Conservation (phyloP, 2,888 invertebrate genomes). For the Dasypogon diadema region DNA sequence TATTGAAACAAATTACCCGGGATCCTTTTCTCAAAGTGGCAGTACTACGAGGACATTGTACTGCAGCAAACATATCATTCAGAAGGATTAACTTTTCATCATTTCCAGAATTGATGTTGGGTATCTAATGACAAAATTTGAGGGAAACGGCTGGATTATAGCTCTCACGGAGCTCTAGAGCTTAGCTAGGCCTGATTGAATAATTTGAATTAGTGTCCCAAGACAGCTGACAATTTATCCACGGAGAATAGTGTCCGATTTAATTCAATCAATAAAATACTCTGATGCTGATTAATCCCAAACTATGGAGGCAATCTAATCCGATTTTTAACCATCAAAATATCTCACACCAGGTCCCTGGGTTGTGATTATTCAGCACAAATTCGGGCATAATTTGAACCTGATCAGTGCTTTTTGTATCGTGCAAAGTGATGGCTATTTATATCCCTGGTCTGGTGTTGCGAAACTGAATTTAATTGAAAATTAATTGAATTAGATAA, state of each 20-base stretch:
- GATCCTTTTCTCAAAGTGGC: background rate
- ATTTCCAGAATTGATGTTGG: background rate
- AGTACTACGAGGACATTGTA: background rate
- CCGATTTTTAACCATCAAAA: conserved; percentile 21
- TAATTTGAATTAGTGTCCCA: background rate
- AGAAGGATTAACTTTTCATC: conserved; percentile 17
- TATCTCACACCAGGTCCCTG: background rate
- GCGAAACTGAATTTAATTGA: conserved; percentile 45
- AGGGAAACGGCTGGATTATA: background rate
- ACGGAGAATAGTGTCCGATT: background rate
- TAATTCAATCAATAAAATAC: background rate
- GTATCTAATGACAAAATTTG: background rate
- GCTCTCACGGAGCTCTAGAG: conserved; percentile 7
- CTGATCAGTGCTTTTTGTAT: background rate
- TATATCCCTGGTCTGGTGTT: conserved; percentile 12
- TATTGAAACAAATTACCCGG: too few species aligned
- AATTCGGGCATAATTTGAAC: conserved; percentile 4
- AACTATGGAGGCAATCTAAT: background rate
- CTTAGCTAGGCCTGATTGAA: conserved; percentile 14
- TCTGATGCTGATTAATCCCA: background rate
- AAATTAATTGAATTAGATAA: conserved; percentile 46
- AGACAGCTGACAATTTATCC: conserved; percentile 15
- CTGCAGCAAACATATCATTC: background rate
- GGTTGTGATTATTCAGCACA: conserved; percentile 36
- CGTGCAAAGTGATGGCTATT: conserved; percentile 11